Conservation (phyloP, 2,888 invertebrate genomes). For the Lasioglossum vierecki region DNA sequence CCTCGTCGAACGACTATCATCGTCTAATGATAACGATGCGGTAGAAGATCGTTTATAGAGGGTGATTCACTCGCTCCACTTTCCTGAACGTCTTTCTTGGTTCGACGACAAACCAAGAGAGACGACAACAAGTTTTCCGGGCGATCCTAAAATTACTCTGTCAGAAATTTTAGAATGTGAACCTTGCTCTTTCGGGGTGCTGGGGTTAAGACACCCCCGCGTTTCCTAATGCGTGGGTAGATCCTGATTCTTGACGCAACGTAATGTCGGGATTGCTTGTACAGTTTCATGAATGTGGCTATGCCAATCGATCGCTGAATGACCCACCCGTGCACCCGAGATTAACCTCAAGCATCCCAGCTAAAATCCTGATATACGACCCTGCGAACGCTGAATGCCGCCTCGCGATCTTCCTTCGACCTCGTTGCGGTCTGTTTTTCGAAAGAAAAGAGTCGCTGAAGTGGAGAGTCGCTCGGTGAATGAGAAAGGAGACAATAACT, state of each 20-base stretch:
- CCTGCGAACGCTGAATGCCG: background rate
- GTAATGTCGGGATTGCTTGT: background rate
- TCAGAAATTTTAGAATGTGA: background rate
- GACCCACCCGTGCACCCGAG: background rate
- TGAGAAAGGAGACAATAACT: background rate
- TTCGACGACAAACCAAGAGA: background rate
- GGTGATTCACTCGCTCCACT: constrained; percentile 40
- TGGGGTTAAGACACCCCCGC: background rate
- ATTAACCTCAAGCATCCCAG: background rate
- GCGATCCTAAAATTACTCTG: background rate
- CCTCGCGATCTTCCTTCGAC: background rate
- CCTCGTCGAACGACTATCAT: background rate
- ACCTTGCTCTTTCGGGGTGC: background rate
- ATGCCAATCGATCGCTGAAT: background rate
- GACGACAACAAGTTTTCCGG: background rate
- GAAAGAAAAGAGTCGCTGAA: too few relatives aligned
- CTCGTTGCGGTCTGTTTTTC: background rate
- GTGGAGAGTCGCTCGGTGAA: background rate
- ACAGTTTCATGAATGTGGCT: background rate
- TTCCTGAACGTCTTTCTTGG: background rate
- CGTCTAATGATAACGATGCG: background rate
- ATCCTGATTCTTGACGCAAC: background rate
- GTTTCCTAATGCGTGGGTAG: background rate
- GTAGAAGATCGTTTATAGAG: background rate
- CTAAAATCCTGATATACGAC: background rate